A percentile compares a stretch with the other conserved stretches of the same genome.
These are phyloP conservation scores for Microplitis manilae DNA, from an alignment of 2,888 invertebrate genomes.

Conservation along the genomic window DNA sequence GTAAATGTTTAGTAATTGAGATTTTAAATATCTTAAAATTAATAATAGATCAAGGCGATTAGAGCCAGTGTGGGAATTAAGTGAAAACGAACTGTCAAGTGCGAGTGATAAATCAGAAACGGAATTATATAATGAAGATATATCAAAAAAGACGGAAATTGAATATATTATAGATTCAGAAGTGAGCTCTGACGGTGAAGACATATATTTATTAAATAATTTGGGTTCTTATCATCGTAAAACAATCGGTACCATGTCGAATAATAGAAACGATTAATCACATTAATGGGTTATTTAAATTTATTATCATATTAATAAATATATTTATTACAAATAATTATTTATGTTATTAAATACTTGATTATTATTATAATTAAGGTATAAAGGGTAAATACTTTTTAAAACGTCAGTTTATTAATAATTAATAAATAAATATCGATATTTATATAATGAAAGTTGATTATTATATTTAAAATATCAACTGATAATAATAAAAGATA, in stretches of 20 bases:
- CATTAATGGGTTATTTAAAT: neutral
- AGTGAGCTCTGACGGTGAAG: constrained; percentile 52
- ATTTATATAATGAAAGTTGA: too few relatives aligned
- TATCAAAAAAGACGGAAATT: constrained; percentile 42
- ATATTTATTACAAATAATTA: neutral
- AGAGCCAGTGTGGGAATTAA: constrained; percentile 24
- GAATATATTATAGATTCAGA: constrained; percentile 50
- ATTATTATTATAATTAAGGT: neutral
- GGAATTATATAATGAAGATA: neutral
- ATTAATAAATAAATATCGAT: neutral
- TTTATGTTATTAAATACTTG: neutral
- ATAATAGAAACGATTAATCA: neutral
- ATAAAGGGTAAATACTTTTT: neutral
- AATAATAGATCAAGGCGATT: neutral
- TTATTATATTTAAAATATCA: neutral
- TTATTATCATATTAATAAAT: neutral
- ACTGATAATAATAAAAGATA: neutral
- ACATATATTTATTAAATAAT: constrained; percentile 40
- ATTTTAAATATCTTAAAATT: neutral
- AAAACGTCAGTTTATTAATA: neutral
- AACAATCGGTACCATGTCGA: constrained; percentile 28
- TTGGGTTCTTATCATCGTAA: constrained; percentile 39
- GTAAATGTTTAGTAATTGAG: too few relatives aligned
- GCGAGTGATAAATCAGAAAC: constrained; percentile 15
- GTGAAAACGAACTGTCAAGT: constrained; percentile 5